phyloP scores from a whole-genome alignment of 1,140 invertebrate genomes.

The Drosophila serrata region DNA sequence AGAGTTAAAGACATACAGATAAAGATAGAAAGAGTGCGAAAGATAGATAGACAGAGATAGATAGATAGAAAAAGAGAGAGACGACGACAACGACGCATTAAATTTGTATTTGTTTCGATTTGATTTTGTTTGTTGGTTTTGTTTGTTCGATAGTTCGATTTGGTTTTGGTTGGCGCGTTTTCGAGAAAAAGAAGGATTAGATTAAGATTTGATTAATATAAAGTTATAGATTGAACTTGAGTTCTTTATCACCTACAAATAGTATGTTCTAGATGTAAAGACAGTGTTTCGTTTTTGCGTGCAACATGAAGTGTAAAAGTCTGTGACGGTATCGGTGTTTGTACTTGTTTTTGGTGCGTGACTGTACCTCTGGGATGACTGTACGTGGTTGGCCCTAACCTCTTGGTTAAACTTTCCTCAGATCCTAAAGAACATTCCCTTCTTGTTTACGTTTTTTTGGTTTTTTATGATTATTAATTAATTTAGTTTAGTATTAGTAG shows the following conservation, averaged over 20 bases:
- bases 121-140: slow-evolving; percentile 37
- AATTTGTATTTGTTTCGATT: slow-evolving; percentile 42
- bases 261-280: slow-evolving; percentile 39
- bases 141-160: slow-evolving; percentile 41
- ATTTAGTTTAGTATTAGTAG: slow-evolving; percentile 27
- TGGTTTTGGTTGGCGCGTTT: slow-evolving; percentile 53
- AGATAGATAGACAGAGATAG: slow-evolving; percentile 29
- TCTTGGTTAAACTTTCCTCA: slow-evolving; percentile 15
- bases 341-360: slow-evolving; percentile 55
- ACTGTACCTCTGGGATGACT: slow-evolving; percentile 52
- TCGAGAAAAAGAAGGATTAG: slow-evolving; percentile 63
- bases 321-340: slow-evolving; percentile 36
- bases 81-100: slow-evolving; percentile 51
- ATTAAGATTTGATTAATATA: slow-evolving; percentile 62
- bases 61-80: slow-evolving; percentile 37
- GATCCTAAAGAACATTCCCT: not conserved
- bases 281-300: slow-evolving; percentile 39
- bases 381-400: slow-evolving; percentile 38
- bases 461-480: not conserved
- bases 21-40: slow-evolving; percentile 4
- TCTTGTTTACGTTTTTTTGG: slow-evolving; percentile 11
- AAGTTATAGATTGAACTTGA: slow-evolving; percentile 66
- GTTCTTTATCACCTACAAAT: slow-evolving; percentile 43
- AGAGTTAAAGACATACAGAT: slow-evolving; percentile 25
- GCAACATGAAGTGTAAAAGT: slow-evolving; percentile 41